These are phyloP conservation scores for Proisotoma minuta DNA, from an alignment of 2,888 invertebrate genomes.

Conservation along the genomic window DNA sequence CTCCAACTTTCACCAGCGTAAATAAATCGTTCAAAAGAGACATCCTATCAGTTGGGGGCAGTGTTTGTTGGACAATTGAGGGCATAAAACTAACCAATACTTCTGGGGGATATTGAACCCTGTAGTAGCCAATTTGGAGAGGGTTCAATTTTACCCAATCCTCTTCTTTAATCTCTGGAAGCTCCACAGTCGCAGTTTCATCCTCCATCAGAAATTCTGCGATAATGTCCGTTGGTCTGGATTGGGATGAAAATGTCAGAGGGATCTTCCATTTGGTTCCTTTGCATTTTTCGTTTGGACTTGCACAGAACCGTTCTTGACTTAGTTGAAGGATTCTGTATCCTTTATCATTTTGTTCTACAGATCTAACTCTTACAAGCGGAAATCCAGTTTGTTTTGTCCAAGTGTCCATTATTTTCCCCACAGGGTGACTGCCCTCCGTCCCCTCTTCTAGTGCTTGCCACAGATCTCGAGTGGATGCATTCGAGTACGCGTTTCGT, in stretches of 20 bases:
- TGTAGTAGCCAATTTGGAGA: constrained; percentile 81
- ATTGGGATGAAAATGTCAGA: constrained; percentile 71
- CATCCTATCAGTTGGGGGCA: constrained; percentile 83
- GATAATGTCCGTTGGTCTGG: constrained; percentile 63
- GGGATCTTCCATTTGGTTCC: constrained; percentile 77
- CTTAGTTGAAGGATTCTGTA: constrained; percentile 63
- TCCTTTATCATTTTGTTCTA: constrained; percentile 56
- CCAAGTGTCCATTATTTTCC: constrained; percentile 55
- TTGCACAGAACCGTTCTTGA: constrained; percentile 74
- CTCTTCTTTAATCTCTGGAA: constrained; percentile 58
- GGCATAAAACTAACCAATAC: constrained; percentile 72
- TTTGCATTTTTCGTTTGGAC: constrained; percentile 56
- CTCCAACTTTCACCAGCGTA: constrained; percentile 78
- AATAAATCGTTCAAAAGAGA: constrained; percentile 87
- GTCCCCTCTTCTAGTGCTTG: constrained; percentile 50
- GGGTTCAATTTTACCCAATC: constrained; percentile 87
- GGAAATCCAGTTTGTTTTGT: constrained; percentile 57
- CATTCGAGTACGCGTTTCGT: constrained; percentile 51
- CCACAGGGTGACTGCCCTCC: constrained; percentile 54
- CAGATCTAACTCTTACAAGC: constrained; percentile 49
- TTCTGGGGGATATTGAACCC: constrained; percentile 73
- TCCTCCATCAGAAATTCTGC: constrained; percentile 59
- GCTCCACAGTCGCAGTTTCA: constrained; percentile 41
- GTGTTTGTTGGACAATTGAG: constrained; percentile 68
- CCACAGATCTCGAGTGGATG: constrained; percentile 54